Percentiles rank a stretch among this genome's conserved stretches.
Evolutionary conservation across 2,888 invertebrate species (phyloP).

Genomic region (Rotaria sp.): DNA sequence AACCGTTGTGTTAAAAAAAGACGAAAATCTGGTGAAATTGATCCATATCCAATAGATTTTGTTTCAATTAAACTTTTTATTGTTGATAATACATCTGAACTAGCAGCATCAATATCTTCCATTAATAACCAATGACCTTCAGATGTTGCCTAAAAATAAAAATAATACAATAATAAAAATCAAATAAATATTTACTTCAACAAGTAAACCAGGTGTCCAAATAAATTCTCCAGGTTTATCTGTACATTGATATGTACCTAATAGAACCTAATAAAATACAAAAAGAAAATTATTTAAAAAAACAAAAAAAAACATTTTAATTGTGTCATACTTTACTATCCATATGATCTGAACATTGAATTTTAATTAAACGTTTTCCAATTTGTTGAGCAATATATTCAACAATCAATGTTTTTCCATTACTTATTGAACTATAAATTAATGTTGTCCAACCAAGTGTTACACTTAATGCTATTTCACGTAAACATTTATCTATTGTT

Average conservation of each 20-base stretch:
- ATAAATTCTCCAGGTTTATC: slow-evolving; percentile 93
- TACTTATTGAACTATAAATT: slow-evolving; percentile 25
- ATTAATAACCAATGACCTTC: slow-evolving; percentile 82
- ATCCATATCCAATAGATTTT: slow-evolving; percentile 61
- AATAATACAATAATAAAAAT: not conserved
- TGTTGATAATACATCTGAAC: slow-evolving; percentile 81
- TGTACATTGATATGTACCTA: slow-evolving; percentile 87
- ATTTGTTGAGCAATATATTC: slow-evolving; percentile 79
- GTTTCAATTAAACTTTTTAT: slow-evolving; percentile 77
- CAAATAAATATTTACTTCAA: slow-evolving; percentile 59
- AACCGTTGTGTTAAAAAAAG: slow-evolving; percentile 69
- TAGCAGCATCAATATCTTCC: slow-evolving; percentile 89
- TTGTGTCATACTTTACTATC: slow-evolving; percentile 30
- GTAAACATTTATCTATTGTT: slow-evolving; percentile 5
- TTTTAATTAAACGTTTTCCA: slow-evolving; percentile 49
- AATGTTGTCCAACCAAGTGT: not conserved
- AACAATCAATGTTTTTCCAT: slow-evolving; percentile 85
- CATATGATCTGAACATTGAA: slow-evolving; percentile 40
- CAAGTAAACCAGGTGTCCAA: slow-evolving; percentile 88
- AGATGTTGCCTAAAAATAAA: slow-evolving; percentile 48
- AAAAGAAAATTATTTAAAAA: not conserved
- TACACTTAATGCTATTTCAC: not conserved
- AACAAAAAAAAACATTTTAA: not conserved
- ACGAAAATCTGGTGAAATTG: slow-evolving; percentile 77
- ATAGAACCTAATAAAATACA: slow-evolving; percentile 61